These are phyloP conservation scores for Hyles vespertilio DNA, from an alignment of 1,140 invertebrate species.

Conservation along the genomic window DNA sequence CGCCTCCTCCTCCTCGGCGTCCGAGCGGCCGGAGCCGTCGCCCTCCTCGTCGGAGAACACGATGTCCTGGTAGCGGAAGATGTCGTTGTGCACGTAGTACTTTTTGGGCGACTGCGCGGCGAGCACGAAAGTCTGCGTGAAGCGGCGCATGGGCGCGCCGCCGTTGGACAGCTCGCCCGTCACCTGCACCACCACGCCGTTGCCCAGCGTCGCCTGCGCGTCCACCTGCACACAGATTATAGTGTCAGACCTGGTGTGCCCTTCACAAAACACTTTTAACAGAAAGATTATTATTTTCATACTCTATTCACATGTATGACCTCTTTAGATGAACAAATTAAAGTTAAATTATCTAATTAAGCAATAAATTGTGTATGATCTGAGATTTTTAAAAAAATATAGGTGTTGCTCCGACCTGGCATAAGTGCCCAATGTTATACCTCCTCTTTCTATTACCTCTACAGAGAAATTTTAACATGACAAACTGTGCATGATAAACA, in stretches of 20 bases:
- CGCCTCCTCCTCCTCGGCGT: slow-evolving; percentile 79
- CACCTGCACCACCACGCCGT: slow-evolving; percentile 97
- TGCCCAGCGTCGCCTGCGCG: slow-evolving; percentile 92
- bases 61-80: slow-evolving; percentile 97
- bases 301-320: no score
- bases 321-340: no score
- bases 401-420: no score
- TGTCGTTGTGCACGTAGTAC: slow-evolving; percentile 99
- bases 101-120: slow-evolving; percentile 96
- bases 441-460: no score
- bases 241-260: not conserved
- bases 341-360: no score
- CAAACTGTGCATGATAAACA: no score
- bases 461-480: no score
- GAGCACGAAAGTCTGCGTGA: slow-evolving; percentile 98
- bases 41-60: slow-evolving; percentile 87
- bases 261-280: no score
- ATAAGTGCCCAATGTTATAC: no score
- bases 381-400: no score
- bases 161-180: slow-evolving; percentile 97
- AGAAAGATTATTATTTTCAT: no score
- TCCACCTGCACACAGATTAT: slow-evolving; percentile 79
- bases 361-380: no score
- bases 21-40: slow-evolving; percentile 74
- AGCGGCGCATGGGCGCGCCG: slow-evolving; percentile 96